phyloP scores from a whole-genome alignment of 1,140 invertebrate species.

The Caenorhabditis briggsae region DNA sequence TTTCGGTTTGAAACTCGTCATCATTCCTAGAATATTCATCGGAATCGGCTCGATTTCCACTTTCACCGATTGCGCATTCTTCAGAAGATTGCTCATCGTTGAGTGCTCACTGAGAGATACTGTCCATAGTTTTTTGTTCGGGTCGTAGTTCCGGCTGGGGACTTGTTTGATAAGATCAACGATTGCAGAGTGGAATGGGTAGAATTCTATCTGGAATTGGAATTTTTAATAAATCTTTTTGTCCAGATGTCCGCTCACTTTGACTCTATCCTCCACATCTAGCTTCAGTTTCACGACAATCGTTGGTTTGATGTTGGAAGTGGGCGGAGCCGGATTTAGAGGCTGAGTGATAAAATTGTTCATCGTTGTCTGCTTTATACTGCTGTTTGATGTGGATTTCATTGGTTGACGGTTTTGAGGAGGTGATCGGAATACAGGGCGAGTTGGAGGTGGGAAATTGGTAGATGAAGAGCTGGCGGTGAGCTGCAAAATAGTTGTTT shows the following conservation, averaged over 20 bases:
- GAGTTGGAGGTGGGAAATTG: neutral
- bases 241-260: neutral
- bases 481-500: neutral
- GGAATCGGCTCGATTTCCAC: slow-evolving; percentile 44
- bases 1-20: slow-evolving; percentile 49
- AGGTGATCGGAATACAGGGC: neutral
- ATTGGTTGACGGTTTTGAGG: slow-evolving; percentile 21
- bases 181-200: slow-evolving; percentile 39
- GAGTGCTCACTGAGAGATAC: neutral
- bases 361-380: slow-evolving; percentile 7
- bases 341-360: neutral
- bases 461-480: too few species aligned
- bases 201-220: slow-evolving; percentile 42
- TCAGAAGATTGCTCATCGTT: slow-evolving; percentile 33
- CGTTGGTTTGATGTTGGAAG: neutral
- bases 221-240: neutral
- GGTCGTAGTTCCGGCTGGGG: neutral
- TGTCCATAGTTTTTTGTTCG: neutral
- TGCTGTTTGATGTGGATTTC: neutral
- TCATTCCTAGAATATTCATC: neutral
- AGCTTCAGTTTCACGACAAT: slow-evolving; percentile 29
- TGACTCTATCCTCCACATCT: slow-evolving; percentile 39
- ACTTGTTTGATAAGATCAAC: slow-evolving; percentile 47
- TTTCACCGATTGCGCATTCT: neutral
- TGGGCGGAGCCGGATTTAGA: neutral